Conservation (phyloP, 1,140 invertebrate genomes). For the Nasonia giraulti region DNA sequence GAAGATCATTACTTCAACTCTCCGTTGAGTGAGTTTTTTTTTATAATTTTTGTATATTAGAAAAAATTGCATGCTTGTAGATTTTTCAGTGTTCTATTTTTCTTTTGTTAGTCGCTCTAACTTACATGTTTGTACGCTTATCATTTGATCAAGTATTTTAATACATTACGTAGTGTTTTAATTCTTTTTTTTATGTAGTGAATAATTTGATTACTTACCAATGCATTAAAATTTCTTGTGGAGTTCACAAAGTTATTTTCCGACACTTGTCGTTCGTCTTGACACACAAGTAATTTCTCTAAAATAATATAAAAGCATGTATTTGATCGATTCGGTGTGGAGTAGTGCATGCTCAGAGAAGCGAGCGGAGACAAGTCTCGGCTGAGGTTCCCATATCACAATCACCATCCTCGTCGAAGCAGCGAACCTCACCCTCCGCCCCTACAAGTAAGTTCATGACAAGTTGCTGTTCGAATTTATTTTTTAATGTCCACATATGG, state of each 20-base stretch:
- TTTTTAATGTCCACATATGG: not conserved
- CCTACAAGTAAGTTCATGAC: slow-evolving; percentile 66
- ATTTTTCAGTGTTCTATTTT: slow-evolving; percentile 4
- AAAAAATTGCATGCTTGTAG: slow-evolving; percentile 20
- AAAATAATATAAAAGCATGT: slow-evolving; percentile 55
- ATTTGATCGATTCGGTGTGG: slow-evolving; percentile 64
- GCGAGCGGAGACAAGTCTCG: slow-evolving; percentile 58
- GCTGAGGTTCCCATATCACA: slow-evolving; percentile 57
- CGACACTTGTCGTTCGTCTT: not conserved
- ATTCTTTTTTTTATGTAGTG: not conserved
- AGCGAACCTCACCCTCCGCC: slow-evolving; percentile 56
- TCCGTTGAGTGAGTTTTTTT: not conserved
- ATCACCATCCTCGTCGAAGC: slow-evolving; percentile 60
- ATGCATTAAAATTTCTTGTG: slow-evolving; percentile 29
- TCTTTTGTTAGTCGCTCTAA: not conserved
- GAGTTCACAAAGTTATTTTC: not conserved
- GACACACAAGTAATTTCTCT: slow-evolving; percentile 24
- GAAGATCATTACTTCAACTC: not conserved
- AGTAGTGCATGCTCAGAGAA: slow-evolving; percentile 69
- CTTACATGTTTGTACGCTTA: not conserved
- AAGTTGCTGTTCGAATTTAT: not conserved
- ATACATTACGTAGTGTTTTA: not conserved
- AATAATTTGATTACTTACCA: slow-evolving; percentile 3
- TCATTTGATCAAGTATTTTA: slow-evolving; percentile 15
- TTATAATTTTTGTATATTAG: not conserved